These are phyloP conservation scores for Carettochelys insculpta DNA, from an alignment of 2,113 vertebrate species.

Conservation along the genomic window DNA sequence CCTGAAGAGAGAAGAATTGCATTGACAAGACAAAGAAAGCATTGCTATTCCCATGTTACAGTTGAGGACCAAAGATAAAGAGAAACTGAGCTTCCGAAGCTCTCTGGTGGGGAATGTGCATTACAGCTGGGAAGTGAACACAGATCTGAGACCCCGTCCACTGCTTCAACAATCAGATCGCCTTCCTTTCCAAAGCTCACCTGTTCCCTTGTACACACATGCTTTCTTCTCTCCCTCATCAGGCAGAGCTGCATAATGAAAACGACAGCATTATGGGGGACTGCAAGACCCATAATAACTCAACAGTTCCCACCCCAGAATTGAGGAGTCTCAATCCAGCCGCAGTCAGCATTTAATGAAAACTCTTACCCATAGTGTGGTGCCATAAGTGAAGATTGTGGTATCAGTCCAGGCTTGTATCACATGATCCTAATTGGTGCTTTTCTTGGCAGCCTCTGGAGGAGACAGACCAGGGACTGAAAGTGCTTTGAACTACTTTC, in stretches of 20 bases:
- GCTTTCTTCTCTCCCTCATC: background rate
- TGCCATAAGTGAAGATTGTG: fast-evolving
- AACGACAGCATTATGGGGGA: background rate
- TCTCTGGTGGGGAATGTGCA: background rate
- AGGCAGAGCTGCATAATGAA: background rate
- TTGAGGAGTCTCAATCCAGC: background rate
- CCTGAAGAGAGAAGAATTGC: background rate
- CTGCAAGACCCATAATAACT: background rate
- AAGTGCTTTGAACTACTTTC: background rate
- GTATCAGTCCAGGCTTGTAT: background rate
- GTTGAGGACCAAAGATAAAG: background rate
- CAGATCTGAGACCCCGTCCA: background rate
- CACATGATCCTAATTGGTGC: background rate
- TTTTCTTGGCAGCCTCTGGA: fast-evolving
- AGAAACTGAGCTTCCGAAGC: background rate
- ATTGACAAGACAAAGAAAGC: background rate
- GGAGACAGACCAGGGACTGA: background rate
- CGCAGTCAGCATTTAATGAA: background rate
- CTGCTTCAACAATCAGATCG: background rate
- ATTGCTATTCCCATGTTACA: background rate
- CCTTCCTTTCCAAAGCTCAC: background rate
- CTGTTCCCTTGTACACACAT: fast-evolving
- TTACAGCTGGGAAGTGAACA: background rate
- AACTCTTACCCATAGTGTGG: fast-evolving
- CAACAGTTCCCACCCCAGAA: fast-evolving